Percentiles rank a stretch among this genome's conserved stretches.
phyloP scores from a whole-genome alignment of 1,140 invertebrate genomes.

The Drosophila orena region DNA sequence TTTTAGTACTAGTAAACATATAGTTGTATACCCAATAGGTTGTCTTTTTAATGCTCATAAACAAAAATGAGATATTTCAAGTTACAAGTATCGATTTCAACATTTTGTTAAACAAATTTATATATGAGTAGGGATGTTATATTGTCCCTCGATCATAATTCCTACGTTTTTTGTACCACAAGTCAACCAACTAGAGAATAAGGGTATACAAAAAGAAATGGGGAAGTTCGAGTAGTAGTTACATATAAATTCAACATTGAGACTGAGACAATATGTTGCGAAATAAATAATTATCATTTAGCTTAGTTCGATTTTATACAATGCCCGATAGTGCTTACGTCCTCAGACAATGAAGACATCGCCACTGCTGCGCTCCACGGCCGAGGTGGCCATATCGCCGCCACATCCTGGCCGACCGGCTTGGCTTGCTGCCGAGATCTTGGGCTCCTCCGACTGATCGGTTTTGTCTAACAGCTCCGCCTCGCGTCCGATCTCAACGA shows the following conservation, averaged over 20 bases:
- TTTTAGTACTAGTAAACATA: no score
- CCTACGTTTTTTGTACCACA: not conserved
- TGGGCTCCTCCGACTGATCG: slow-evolving; percentile 18
- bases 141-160: not conserved
- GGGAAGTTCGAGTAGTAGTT: not conserved
- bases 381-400: slow-evolving; percentile 43
- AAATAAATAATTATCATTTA: slow-evolving; percentile 65
- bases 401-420: slow-evolving; percentile 52
- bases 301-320: slow-evolving; percentile 39
- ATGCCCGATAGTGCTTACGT: slow-evolving; percentile 7
- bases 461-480: slow-evolving; percentile 71
- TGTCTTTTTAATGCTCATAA: no score
- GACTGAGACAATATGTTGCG: slow-evolving; percentile 37
- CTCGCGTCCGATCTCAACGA: slow-evolving; percentile 81
- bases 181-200: slow-evolving; percentile 1
- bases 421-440: slow-evolving; percentile 21
- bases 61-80: no score
- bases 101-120: not conserved
- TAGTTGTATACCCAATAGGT: no score
- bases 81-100: not conserved
- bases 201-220: not conserved
- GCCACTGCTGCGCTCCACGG: slow-evolving; percentile 56
- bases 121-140: not conserved
- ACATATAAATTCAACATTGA: slow-evolving; percentile 37
- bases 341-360: slow-evolving; percentile 80